Evolutionary conservation across 2,888 invertebrate species (phyloP).

Genomic region (Pollenia angustigena): DNA sequence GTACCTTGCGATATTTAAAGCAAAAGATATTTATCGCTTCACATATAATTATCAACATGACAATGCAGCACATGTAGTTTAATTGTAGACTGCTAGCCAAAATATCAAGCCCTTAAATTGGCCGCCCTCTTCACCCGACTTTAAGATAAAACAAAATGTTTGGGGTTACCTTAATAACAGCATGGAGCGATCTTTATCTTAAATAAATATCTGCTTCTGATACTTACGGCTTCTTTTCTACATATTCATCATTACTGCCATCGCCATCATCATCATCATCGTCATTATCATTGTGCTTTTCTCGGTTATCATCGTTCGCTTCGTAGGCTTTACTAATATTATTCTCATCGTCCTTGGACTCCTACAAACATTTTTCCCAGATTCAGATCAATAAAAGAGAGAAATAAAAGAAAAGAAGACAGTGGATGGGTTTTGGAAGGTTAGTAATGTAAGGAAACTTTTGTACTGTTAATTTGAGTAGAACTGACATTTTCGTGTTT

Average conservation of each 20-base stretch:
- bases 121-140: too few species aligned
- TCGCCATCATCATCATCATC: slow-evolving; percentile 74
- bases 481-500: slow-evolving; percentile 75
- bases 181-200: neutral
- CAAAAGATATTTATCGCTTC: too few species aligned
- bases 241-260: slow-evolving; percentile 71
- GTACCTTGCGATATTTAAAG: too few species aligned
- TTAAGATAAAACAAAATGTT: too few species aligned
- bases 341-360: slow-evolving; percentile 70
- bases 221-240: slow-evolving; percentile 74
- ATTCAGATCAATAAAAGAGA: slow-evolving; percentile 46
- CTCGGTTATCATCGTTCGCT: slow-evolving; percentile 65
- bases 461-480: slow-evolving; percentile 62
- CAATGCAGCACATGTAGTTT: too few species aligned
- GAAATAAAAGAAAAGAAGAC: slow-evolving; percentile 35
- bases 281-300: slow-evolving; percentile 73
- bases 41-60: too few species aligned
- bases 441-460: slow-evolving; percentile 66
- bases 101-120: too few species aligned
- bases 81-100: too few species aligned
- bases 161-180: too few species aligned
- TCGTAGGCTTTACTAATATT: slow-evolving; percentile 65
- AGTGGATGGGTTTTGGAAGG: slow-evolving; percentile 49
- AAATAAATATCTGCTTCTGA: neutral
- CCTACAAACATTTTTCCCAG: slow-evolving; percentile 64